phyloP scores from a whole-genome alignment of 2,888 invertebrate species.

The Argyresthia albistria region DNA sequence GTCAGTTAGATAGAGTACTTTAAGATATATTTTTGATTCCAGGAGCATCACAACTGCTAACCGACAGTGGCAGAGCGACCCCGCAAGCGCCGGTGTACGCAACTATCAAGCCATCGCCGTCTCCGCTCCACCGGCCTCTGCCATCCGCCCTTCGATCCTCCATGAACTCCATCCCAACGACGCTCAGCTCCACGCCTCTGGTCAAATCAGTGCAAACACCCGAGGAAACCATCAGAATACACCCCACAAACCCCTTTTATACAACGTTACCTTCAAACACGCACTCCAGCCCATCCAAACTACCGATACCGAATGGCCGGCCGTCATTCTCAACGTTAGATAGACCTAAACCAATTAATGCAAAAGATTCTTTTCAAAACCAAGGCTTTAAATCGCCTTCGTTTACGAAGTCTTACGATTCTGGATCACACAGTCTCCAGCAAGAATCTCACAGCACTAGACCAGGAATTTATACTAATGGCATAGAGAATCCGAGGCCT shows the following conservation, averaged over 20 bases:
- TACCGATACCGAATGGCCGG: slow-evolving; percentile 54
- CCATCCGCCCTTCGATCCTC: slow-evolving; percentile 36
- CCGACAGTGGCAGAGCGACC: slow-evolving; percentile 42
- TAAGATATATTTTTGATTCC: slow-evolving; percentile 25
- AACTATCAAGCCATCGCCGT: slow-evolving; percentile 46
- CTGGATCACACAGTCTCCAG: background rate
- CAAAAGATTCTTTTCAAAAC: background rate
- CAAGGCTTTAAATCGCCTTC: slow-evolving; percentile 2
- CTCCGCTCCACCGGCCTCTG: slow-evolving; percentile 32
- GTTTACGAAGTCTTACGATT: background rate
- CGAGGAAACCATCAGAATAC: slow-evolving; percentile 48
- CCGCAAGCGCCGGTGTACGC: slow-evolving; percentile 62
- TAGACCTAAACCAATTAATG: slow-evolving; percentile 27
- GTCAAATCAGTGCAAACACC: slow-evolving; percentile 37
- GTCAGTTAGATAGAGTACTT: background rate
- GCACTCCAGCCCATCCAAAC: slow-evolving; percentile 50
- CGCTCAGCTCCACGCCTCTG: slow-evolving; percentile 42
- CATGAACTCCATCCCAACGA: slow-evolving; percentile 42
- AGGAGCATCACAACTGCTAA: slow-evolving; percentile 60
- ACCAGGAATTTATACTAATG: slow-evolving; percentile 8
- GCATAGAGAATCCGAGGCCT: slow-evolving; percentile 21
- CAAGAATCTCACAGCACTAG: background rate
- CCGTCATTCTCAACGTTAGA: slow-evolving; percentile 42
- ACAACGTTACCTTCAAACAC: slow-evolving; percentile 54
- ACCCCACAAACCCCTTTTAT: slow-evolving; percentile 65